Evolutionary conservation across 2,113 vertebrate species (phyloP).

Genomic region (Pantherophis guttatus): DNA sequence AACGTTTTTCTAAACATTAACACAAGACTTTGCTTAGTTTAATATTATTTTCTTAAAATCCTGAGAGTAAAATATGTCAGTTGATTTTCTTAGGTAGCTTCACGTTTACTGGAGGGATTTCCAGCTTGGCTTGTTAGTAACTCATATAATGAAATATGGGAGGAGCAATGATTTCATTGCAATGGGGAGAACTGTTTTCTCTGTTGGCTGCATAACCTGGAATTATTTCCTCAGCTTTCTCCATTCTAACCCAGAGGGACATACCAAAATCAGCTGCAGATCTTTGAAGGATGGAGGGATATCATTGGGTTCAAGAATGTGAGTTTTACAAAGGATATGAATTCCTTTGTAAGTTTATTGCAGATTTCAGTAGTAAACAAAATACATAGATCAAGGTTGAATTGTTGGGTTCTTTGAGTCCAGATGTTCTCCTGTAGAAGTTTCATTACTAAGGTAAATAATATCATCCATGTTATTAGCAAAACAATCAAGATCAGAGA

Average conservation of each 20-base stretch:
- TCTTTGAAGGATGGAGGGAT: neutral
- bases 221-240: neutral
- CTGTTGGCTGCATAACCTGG: neutral
- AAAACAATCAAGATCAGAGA: too few species aligned
- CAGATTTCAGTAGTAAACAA: neutral
- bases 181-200: neutral
- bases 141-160: neutral
- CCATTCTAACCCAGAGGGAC: neutral
- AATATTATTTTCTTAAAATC: neutral
- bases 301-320: neutral
- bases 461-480: too few species aligned
- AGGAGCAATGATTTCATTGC: neutral
- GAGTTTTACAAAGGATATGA: neutral
- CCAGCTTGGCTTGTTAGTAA: neutral
- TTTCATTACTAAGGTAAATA: neutral
- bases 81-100: neutral
- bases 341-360: neutral
- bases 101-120: neutral
- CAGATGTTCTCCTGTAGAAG: neutral
- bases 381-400: neutral
- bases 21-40: neutral
- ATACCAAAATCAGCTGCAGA: neutral
- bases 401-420: neutral
- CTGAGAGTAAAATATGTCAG: too few species aligned
- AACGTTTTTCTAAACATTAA: accelerated